Conservation (phyloP, 1,140 invertebrate species). For the Drosophila baimaii region DNA sequence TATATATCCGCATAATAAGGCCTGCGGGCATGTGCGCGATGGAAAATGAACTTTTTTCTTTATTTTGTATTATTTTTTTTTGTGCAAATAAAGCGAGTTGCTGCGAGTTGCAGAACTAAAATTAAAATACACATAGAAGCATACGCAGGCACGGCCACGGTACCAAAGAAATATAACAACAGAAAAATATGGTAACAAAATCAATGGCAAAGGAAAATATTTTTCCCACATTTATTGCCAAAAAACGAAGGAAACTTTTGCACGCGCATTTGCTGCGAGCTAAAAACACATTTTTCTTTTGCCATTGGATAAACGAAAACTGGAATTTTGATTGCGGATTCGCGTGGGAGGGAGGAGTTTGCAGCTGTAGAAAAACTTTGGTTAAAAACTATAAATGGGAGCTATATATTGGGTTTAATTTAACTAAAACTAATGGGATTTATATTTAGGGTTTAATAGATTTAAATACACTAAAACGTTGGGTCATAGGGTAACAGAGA, state of each 20-base stretch:
- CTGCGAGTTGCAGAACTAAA: slow-evolving; percentile 27
- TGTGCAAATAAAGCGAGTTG: slow-evolving; percentile 10
- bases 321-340: slow-evolving; percentile 28
- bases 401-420: background rate
- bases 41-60: background rate
- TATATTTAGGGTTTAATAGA: no score
- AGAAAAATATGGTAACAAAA: slow-evolving; percentile 40
- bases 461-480: no score
- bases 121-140: slow-evolving; percentile 50
- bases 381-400: no score
- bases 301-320: slow-evolving; percentile 19
- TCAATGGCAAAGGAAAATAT: slow-evolving; percentile 45
- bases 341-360: background rate
- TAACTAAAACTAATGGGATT: no score
- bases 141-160: slow-evolving; percentile 2
- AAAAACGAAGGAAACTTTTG: no score
- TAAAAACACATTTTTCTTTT: no score
- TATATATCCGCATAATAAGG: slow-evolving; percentile 21
- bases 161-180: slow-evolving; percentile 2
- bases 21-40: background rate
- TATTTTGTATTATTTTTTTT: no score
- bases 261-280: no score
- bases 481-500: no score
- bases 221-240: slow-evolving; percentile 28
- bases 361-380: background rate